Base-by-base conservation (phyloP, 2,113 vertebrate species). In the Austrofundulus limnaeus region DNA sequence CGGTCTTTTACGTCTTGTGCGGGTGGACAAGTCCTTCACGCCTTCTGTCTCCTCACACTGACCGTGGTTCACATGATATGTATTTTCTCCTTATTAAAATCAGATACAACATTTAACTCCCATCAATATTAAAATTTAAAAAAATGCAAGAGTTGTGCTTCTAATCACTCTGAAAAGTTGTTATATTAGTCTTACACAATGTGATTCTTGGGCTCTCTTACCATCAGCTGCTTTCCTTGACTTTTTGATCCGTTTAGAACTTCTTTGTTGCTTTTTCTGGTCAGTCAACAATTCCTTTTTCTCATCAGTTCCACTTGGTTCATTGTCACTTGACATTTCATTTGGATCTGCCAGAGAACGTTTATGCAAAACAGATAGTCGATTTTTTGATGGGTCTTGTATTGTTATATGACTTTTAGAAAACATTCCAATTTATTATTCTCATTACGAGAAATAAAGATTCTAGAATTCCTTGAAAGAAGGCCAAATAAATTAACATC, bases 1-100 rank as follows among this genome's bases (percentile, higher is more conserved):
- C 42, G 72, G 48, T 67, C 72, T 85, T 77, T 83, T 89, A 58
- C 46, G 65, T 39, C 45, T 81, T 14, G 46, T 48, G 14, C 45
- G 57, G 67, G 31, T 65, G 6, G 39, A 66, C 51, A 49, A 16
- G 5, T 19, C 46, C 17, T 43, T 50, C 2, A 2, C 57, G 2
- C 74, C 68, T 19, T 66, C 73, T 20, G 46, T 52, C 9, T 66
- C 39, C 0, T 81, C 66, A 50, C 24, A 24, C 24, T 60, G 54
- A 38, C 19, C 51, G 8, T 17, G 5, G 0, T 66, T 62, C 51
- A 62, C 31, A 31, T 34, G 17, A 62, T 8, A 8, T 41, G 13
- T 21, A 21, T 19, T 59, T 70, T 77, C 17, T 43, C 41, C 77
- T 72, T 70, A n/a, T 51, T 14, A 34, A 42, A 42, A 47, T 63